Percentiles rank a stretch among this genome's conserved stretches.
Evolutionary conservation across 2,113 vertebrate genomes (phyloP).

Genomic region (Eleginops maclovinus): DNA sequence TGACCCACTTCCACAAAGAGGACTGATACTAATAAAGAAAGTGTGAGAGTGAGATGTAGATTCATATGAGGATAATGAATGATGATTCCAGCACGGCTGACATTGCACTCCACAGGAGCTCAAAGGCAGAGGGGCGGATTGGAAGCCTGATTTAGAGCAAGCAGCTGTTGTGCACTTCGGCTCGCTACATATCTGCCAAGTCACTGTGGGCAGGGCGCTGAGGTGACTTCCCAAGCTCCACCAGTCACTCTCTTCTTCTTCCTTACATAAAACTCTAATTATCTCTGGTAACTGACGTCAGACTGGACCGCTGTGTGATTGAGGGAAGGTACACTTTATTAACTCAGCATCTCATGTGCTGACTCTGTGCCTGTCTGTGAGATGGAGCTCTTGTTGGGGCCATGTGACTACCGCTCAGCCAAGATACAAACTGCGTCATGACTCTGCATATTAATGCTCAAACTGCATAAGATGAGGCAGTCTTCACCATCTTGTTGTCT

Average conservation of each 20-base stretch:
- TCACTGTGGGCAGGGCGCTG: slow-evolving; percentile 63
- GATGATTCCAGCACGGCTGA: slow-evolving; percentile 77
- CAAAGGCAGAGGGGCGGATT: slow-evolving; percentile 74
- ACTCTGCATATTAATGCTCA: not conserved
- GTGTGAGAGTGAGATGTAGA: slow-evolving; percentile 13
- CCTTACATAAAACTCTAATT: not conserved
- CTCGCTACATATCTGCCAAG: slow-evolving; percentile 77
- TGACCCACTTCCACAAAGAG: slow-evolving; percentile 13
- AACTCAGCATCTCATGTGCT: slow-evolving; percentile 34
- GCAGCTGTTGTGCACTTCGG: slow-evolving; percentile 77
- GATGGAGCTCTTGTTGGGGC: slow-evolving; percentile 12
- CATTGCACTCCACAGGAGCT: slow-evolving; percentile 80
- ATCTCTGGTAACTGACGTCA: not conserved
- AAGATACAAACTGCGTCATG: slow-evolving; percentile 9
- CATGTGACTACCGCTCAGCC: slow-evolving; percentile 24
- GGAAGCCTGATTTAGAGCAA: slow-evolving; percentile 76
- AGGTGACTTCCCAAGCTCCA: slow-evolving; percentile 68
- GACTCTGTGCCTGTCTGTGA: slow-evolving; percentile 17
- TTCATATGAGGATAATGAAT: slow-evolving; percentile 70
- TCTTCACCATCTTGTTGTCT: not conserved
- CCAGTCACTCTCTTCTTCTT: not conserved
- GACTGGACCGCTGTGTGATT: not conserved
- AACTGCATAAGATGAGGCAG: slow-evolving; percentile 1
- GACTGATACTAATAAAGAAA: not conserved
- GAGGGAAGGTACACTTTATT: not conserved